Conservation (phyloP, 1,140 invertebrate genomes). For the Drosophila ficusphila region DNA sequence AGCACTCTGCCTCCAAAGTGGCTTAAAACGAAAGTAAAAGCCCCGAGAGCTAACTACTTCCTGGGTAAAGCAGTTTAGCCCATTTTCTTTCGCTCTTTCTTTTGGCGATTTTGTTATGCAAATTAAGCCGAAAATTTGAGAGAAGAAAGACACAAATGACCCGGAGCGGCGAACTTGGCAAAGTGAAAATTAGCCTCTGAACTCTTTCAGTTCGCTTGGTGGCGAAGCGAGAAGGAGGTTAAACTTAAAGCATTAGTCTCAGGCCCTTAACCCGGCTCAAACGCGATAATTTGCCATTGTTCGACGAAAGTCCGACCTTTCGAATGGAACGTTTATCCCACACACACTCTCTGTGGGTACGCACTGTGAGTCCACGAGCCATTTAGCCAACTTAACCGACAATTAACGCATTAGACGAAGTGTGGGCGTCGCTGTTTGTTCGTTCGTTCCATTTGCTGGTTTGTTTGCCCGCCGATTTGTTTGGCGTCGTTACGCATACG, state of each 20-base stretch:
- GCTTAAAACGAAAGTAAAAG: constrained; percentile 64
- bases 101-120: constrained; percentile 63
- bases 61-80: constrained; percentile 39
- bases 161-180: constrained; percentile 59
- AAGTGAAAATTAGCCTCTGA: constrained; percentile 74
- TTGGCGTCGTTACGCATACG: constrained; percentile 73
- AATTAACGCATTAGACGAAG: constrained; percentile 73
- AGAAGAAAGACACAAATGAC: constrained; percentile 64
- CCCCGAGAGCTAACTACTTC: constrained; percentile 55
- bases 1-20: constrained; percentile 8
- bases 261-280: constrained; percentile 41
- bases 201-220: constrained; percentile 24
- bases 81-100: constrained; percentile 32
- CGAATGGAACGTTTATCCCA: constrained; percentile 14
- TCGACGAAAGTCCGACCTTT: constrained; percentile 38
- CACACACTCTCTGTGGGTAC: constrained; percentile 30
- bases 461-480: constrained; percentile 41
- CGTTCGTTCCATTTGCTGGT: constrained; percentile 38
- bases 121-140: constrained; percentile 54
- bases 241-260: constrained; percentile 36
- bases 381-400: constrained; percentile 76
- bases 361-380: constrained; percentile 60
- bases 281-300: constrained; percentile 62
- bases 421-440: constrained; percentile 43
- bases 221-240: constrained; percentile 29